Evolutionary conservation across 2,113 vertebrate genomes (phyloP), one percentile per base, ranked within the genome.

Genomic region (Aegithalos caudatus): DNA sequence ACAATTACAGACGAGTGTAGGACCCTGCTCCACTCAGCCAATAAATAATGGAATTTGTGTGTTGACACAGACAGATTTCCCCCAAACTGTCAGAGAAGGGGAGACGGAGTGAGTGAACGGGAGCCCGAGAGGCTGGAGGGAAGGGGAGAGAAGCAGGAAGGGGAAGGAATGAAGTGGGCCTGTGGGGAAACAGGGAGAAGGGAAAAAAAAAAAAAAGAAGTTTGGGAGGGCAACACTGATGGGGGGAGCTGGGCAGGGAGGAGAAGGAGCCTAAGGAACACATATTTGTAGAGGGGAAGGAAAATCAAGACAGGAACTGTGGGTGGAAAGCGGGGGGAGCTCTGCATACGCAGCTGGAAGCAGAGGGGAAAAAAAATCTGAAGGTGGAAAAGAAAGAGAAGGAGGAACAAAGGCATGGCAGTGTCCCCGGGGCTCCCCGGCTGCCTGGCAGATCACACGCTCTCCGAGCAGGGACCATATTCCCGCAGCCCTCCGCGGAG

Each of bases 61-160:
- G 76, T 90, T 96, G 94, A 95, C 94, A 95, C 91, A 96, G 94
- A 97, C 95, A 96, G 95, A 96, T 96, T 96, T 85, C 53, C 95
- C 96, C 96, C 94, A 97, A 97, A 97, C 92, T 97, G 91, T 96
- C 97, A 95, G 92, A 70, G 94, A 92, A 96, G 24, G 65, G 92
- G 89, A 92, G 83, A 95, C 5, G 1, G 58, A 73, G 72, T 38
- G 92, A 90, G 82, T 9, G 78, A 93, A 92, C 20, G 18, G 84
- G 94, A 88, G 96, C 57, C 87, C 0, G 6, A 81, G 81, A 19
- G 31, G 81, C 79, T 90, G 69, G 77, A 94, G 85, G 80, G 67
- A 86, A 86, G 64, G 58, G 28, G 66, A 92, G 87, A 87, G 71
- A 76, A 66, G 37, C 9, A 35, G 94, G 96, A 90, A 88, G 31